These are phyloP conservation scores for Coptodon rendalli DNA, from an alignment of 2,113 vertebrate genomes.

Conservation along the genomic window DNA sequence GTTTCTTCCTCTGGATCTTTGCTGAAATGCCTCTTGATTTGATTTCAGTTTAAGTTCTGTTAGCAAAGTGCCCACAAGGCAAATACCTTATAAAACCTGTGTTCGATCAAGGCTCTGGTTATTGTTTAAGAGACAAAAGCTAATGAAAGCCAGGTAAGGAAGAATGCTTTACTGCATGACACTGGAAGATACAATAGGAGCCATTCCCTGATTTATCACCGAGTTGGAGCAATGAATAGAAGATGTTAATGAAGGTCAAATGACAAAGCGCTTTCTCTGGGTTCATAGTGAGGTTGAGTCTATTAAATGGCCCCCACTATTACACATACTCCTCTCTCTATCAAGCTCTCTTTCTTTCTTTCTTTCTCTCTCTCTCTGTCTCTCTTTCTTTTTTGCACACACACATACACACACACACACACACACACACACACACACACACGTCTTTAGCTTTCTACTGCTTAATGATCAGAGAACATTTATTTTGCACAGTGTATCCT, in stretches of 20 bases:
- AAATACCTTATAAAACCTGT: constrained; percentile 9
- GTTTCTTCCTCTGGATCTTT: neutral
- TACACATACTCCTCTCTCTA: neutral
- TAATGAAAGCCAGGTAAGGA: constrained; percentile 52
- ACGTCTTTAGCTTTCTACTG: constrained; percentile 23
- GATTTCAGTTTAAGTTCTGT: constrained; percentile 3
- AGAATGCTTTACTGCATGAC: constrained; percentile 1
- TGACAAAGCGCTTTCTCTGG: constrained; percentile 34
- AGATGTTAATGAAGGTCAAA: constrained; percentile 68
- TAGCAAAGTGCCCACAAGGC: neutral
- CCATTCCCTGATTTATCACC: constrained; percentile 55
- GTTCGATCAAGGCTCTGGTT: constrained; percentile 12
- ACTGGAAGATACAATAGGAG: constrained; percentile 48
- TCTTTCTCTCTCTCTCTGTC: neutral
- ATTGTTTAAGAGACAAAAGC: constrained; percentile 48
- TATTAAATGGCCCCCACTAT: constrained; percentile 34
- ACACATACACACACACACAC: neutral
- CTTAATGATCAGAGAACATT: constrained; percentile 50
- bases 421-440: neutral
- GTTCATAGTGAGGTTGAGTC: constrained; percentile 42
- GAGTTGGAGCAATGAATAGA: constrained; percentile 47
- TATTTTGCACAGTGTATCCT: constrained; percentile 10
- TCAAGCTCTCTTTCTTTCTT: neutral
- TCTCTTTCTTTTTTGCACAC: neutral
- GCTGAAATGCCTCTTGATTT: neutral